phyloP scores from a whole-genome alignment of 1,140 invertebrate species.

The Drosophila novamexicana region DNA sequence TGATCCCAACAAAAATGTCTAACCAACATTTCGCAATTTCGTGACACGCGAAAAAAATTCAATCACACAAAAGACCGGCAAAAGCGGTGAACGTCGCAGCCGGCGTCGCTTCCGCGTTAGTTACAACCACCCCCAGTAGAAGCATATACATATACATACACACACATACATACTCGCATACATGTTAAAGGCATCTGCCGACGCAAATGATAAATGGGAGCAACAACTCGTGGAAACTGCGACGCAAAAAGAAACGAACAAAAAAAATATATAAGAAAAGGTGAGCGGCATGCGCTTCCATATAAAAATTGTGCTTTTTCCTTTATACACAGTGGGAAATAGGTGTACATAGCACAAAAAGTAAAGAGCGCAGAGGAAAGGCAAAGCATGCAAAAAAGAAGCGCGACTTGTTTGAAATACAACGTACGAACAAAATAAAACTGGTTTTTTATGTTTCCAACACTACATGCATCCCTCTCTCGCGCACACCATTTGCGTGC shows the following conservation, averaged over 20 bases:
- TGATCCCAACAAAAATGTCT: background rate
- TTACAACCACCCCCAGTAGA: conserved; percentile 44
- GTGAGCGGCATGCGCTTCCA: conserved; percentile 61
- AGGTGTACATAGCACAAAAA: conserved; percentile 44
- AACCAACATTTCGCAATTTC: conserved; percentile 13
- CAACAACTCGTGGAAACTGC: conserved; percentile 78
- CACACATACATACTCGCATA: conserved; percentile 22
- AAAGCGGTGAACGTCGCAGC: conserved; percentile 15
- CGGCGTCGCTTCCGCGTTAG: conserved; percentile 39
- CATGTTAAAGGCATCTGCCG: conserved; percentile 64
- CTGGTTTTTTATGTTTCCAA: conserved; percentile 63
- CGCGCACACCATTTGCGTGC: conserved; percentile 20
- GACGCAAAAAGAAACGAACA: conserved; percentile 61
- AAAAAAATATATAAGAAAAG: conserved; percentile 41
- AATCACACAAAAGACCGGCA: conserved; percentile 28
- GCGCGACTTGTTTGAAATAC: conserved; percentile 74
- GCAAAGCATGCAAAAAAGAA: conserved; percentile 62
- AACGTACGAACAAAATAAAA: conserved; percentile 55
- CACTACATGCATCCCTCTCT: conserved; percentile 56
- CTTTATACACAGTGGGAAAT: conserved; percentile 42
- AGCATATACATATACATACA: conserved; percentile 7
- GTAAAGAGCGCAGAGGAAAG: conserved; percentile 44
- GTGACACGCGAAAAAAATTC: conserved; percentile 22
- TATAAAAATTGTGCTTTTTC: conserved; percentile 35
- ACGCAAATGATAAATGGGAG: conserved; percentile 71